phyloP scores from a whole-genome alignment of 2,113 vertebrate genomes.

The Chrysemys picta region DNA sequence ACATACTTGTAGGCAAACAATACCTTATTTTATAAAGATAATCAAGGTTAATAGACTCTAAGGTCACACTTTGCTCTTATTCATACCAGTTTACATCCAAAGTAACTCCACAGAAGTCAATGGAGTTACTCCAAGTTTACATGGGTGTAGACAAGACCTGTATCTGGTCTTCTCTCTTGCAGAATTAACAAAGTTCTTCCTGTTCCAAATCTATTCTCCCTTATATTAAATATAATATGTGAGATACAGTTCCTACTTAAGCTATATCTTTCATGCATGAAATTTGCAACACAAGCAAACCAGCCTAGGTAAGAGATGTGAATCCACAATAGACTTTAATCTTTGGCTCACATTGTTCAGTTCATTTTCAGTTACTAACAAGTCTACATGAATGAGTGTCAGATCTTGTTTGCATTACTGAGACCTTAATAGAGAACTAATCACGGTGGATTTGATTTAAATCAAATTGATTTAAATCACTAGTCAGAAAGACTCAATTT shows the following conservation, averaged over 20 bases:
- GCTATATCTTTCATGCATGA: background rate
- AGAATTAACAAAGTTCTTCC: background rate
- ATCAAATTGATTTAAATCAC: no score
- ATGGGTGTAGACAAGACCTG: background rate
- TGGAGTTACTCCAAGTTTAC: background rate
- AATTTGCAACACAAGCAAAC: background rate
- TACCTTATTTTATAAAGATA: background rate
- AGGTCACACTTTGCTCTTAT: background rate
- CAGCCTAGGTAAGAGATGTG: fast-evolving
- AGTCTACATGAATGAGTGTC: background rate
- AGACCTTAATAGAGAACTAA: background rate
- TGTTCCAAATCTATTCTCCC: background rate
- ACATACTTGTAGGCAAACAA: background rate
- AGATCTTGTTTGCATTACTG: background rate
- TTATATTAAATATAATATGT: background rate
- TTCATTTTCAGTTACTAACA: fast-evolving
- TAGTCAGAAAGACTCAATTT: no score
- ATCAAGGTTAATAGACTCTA: background rate
- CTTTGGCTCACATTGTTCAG: background rate
- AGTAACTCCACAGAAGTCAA: background rate
- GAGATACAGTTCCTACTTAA: background rate
- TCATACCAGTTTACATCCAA: background rate
- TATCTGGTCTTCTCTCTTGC: background rate
- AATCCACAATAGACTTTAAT: background rate
- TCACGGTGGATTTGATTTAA: no score